Conservation (phyloP, 2,888 invertebrate species). For the Agrilus biguttatus region DNA sequence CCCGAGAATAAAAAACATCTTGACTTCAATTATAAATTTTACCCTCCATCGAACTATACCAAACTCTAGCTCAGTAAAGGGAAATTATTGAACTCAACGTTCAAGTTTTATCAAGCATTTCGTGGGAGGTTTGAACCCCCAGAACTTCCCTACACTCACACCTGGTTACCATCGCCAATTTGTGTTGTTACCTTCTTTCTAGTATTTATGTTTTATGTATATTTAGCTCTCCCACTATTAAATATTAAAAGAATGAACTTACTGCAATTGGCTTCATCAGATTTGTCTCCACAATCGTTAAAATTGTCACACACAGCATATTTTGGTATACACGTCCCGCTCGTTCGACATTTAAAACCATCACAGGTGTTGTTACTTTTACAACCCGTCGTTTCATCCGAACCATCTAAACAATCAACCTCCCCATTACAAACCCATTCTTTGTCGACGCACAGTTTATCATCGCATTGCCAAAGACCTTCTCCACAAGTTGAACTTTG, state of each 20-base stretch:
- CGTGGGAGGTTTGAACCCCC: no score
- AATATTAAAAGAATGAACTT: conserved; percentile 14
- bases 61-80: no score
- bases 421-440: conserved; percentile 29
- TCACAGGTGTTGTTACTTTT: conserved; percentile 34
- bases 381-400: conserved; percentile 31
- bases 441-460: conserved; percentile 17
- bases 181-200: no score
- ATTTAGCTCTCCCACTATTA: no score
- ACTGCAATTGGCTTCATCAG: conserved; percentile 41
- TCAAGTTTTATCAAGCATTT: no score
- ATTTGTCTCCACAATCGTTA: conserved; percentile 43
- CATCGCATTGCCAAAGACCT: conserved; percentile 24
- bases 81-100: no score
- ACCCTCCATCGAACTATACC: no score
- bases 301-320: conserved; percentile 40
- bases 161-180: no score
- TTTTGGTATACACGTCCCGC: conserved; percentile 37
- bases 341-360: conserved; percentile 41
- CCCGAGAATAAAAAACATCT: no score
- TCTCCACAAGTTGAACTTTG: conserved; percentile 15
- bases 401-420: conserved; percentile 27
- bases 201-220: no score
- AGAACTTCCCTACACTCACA: no score
- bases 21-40: no score